phyloP scores from a whole-genome alignment of 2,888 invertebrate species.

The Bhutanitis thaidina region DNA sequence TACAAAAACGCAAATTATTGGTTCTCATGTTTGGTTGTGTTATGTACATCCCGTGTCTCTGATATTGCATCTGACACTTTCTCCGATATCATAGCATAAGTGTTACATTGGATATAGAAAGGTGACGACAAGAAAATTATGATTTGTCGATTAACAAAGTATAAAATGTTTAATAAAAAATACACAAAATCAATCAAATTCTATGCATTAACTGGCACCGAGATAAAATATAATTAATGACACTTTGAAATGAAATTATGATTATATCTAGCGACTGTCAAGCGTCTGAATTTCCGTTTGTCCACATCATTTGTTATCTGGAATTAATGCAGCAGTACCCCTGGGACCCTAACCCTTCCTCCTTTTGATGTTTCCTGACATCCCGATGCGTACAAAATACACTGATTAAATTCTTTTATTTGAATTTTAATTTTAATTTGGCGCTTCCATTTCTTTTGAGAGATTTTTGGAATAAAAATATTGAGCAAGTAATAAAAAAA shows the following conservation, averaged over 20 bases:
- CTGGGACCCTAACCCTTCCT: conserved; percentile 19
- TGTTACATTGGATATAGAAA: too few species aligned
- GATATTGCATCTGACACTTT: too few species aligned
- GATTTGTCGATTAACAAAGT: too few species aligned
- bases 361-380: conserved; percentile 14
- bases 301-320: conserved; percentile 35
- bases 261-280: conserved; percentile 27
- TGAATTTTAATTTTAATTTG: conserved; percentile 18
- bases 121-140: too few species aligned
- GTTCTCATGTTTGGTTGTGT: too few species aligned
- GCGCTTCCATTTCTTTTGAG: conserved; percentile 11
- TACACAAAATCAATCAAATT: neutral
- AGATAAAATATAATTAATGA: conserved; percentile 17
- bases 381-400: conserved; percentile 17
- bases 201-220: neutral
- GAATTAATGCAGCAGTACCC: conserved; percentile 29
- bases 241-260: conserved; percentile 17
- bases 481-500: too few species aligned
- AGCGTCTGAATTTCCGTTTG: conserved; percentile 28
- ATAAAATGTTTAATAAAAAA: too few species aligned
- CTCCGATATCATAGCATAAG: too few species aligned
- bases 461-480: too few species aligned
- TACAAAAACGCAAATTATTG: too few species aligned
- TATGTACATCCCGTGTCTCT: too few species aligned
- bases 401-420: conserved; percentile 20